Evolutionary conservation across 2,113 vertebrate species (phyloP), one percentile per base, ranked within the genome.

Genomic region (Chrysochloris asiatica): DNA sequence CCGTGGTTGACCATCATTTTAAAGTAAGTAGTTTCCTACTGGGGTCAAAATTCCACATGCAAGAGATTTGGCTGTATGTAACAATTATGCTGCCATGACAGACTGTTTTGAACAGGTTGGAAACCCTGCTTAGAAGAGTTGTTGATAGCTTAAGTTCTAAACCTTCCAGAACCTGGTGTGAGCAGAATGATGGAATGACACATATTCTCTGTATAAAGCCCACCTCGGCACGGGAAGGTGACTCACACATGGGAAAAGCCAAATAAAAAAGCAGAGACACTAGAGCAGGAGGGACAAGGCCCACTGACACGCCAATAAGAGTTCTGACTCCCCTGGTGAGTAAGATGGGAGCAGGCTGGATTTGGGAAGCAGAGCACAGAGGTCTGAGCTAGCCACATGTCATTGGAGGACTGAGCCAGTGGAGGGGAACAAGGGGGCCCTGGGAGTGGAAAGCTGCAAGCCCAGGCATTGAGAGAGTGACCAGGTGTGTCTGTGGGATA

Each of bases 331-430:
- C 13, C 26, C 21, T 1, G 6, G 38, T 11, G 3, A 76, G 33
- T 0, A 28, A 69, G 76, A 13, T 0, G 14, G 1, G 17, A n/a
- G 41, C 7, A 28, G 36, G 26, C 50, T 43, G 30, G n/a, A 30
- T 50, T 30, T 3, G 3, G 26, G 56, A 3, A 33, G 69, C 0
- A 54, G 22, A 76, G n/a, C 14, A 41, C 2, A 47, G 1, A 3
- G 30, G 48, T 0, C 0, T 2, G 36, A 79, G 50, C 45, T 28
- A 30, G n/a, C 45, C 19, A 0, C 2, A 47, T 8, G 54, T 24
- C 45, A 84, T 1, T 28, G 71, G 38, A 10, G 48, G 10, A 47
- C 24, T 21, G 54, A 86, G 41, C 21, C 72, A 41, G 41, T 0
- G 30, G 75, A 78, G 43, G 47, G 54, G 47, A 1, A 0, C 6